phyloP scores from a whole-genome alignment of 2,113 vertebrate genomes.

The Hippoglossus stenolepis region DNA sequence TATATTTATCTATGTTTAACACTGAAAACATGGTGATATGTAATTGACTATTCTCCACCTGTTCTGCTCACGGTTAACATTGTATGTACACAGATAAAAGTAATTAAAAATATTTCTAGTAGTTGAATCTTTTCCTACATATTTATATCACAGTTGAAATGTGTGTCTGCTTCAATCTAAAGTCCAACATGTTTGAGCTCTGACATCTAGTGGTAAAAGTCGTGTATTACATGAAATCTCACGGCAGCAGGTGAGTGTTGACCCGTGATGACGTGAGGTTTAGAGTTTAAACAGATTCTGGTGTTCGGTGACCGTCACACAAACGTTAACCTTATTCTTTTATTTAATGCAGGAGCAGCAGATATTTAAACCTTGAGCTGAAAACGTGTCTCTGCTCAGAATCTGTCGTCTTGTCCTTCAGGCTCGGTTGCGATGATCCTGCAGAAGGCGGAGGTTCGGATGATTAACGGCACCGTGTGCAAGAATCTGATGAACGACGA shows the following conservation, averaged over 20 bases:
- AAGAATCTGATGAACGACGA: constrained; percentile 77
- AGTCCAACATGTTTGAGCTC: neutral
- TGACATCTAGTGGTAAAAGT: neutral
- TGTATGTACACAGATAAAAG: no score
- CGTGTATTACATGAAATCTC: neutral
- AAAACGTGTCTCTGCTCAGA: no score
- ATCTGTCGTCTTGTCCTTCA: neutral
- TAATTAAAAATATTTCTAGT: no score
- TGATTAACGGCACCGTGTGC: constrained; percentile 90
- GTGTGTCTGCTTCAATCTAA: neutral
- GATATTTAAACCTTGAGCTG: neutral
- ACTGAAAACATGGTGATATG: no score
- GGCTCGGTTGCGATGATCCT: constrained; percentile 74
- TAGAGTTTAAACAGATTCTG: no score
- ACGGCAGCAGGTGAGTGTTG: neutral
- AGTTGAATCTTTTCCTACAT: no score
- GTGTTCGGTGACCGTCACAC: neutral
- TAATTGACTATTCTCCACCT: no score
- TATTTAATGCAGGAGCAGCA: no score
- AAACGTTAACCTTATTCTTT: neutral
- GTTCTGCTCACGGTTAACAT: no score
- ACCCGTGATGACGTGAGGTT: no score
- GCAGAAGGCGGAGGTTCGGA: constrained; percentile 89
- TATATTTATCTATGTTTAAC: no score
- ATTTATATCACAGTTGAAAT: neutral